A percentile compares a stretch with the other conserved stretches of the same genome.
Conservation (phyloP, 1,140 invertebrate species). For the Trissolcus basalis region DNA sequence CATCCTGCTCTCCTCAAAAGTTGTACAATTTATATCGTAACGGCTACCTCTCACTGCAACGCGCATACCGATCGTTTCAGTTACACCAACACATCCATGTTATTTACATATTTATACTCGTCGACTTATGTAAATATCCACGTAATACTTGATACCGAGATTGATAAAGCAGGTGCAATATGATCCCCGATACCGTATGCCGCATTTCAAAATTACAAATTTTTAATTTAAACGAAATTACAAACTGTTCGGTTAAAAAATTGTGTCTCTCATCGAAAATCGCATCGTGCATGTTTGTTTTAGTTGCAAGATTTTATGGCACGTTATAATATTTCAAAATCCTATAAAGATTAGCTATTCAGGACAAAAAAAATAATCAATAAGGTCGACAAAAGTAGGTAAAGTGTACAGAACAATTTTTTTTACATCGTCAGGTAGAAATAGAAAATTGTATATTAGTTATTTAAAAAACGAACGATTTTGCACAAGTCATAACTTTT, state of each 20-base stretch:
- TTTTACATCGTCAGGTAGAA: not conserved
- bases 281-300: not conserved
- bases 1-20: not conserved
- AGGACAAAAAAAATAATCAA: conserved; percentile 12
- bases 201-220: too few species aligned
- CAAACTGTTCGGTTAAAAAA: too few species aligned
- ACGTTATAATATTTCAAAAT: not conserved
- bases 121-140: not conserved
- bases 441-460: not conserved
- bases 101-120: not conserved
- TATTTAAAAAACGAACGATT: not conserved
- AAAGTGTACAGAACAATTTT: conserved; percentile 17
- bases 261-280: too few species aligned
- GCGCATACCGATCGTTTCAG: too few species aligned
- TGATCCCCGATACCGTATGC: too few species aligned
- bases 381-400: conserved; percentile 44
- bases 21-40: conserved; percentile 2
- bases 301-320: not conserved
- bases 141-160: not conserved
- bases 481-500: conserved; percentile 20
- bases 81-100: not conserved
- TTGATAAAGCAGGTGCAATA: too few species aligned
- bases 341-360: not conserved
- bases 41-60: not conserved
- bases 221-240: too few species aligned